Conservation (phyloP, 2,888 invertebrate genomes). For the Phasia obesa region DNA sequence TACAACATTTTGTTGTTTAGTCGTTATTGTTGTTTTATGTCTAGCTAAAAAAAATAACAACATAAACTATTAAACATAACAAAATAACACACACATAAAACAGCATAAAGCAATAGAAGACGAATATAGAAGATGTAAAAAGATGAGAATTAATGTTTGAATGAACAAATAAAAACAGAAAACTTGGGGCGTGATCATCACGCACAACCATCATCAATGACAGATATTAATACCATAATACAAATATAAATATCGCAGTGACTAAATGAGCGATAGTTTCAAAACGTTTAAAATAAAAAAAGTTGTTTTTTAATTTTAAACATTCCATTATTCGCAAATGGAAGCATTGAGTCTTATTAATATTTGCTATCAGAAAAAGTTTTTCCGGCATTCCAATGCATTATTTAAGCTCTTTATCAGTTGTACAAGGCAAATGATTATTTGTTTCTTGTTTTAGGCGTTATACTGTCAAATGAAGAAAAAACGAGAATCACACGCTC, state of each 20-base stretch:
- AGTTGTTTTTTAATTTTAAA: conserved; percentile 18
- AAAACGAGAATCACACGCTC: background rate
- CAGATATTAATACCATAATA: conserved; percentile 23
- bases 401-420: conserved; percentile 50
- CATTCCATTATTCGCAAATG: background rate
- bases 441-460: conserved; percentile 52
- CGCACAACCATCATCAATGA: conserved; percentile 51
- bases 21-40: conserved; percentile 7
- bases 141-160: conserved; percentile 43
- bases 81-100: conserved; percentile 40
- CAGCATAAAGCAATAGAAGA: conserved; percentile 36
- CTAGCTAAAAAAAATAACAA: conserved; percentile 12
- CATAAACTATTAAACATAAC: background rate
- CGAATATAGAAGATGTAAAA: conserved; percentile 41
- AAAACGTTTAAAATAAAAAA: conserved; percentile 25
- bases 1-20: conserved; percentile 20
- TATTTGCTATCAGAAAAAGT: conserved; percentile 58
- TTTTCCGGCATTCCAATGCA: conserved; percentile 66
- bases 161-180: conserved; percentile 52
- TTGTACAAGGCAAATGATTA: conserved; percentile 48
- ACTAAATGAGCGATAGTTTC: background rate
- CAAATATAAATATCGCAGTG: conserved; percentile 3
- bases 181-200: conserved; percentile 70
- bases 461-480: conserved; percentile 49
- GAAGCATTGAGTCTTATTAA: background rate